A percentile compares a stretch with the other conserved stretches of the same genome.
Evolutionary conservation across 2,888 invertebrate species (phyloP).

Genomic region (Apantesis nais): DNA sequence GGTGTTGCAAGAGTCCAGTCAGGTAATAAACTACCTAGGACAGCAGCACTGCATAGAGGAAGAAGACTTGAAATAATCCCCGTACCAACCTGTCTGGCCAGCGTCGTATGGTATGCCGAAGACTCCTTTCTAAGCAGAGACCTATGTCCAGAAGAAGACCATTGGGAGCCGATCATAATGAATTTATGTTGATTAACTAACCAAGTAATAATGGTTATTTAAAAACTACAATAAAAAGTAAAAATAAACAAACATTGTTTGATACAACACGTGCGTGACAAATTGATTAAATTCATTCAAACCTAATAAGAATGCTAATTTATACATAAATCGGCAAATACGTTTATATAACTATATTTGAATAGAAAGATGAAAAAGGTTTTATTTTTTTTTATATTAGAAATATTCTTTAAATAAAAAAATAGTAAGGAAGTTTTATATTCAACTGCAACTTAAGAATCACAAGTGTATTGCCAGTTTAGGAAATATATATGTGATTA

Average conservation of each 20-base stretch:
- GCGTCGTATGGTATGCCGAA: no score
- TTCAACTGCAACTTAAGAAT: not conserved
- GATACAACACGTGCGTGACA: constrained; percentile 1
- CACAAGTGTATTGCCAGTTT: no score
- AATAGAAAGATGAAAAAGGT: not conserved
- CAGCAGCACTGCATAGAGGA: no score
- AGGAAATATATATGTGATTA: no score
- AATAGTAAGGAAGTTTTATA: not conserved
- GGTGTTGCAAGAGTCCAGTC: no score
- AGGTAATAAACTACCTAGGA: no score
- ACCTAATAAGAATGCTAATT: not conserved
- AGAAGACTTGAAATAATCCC: no score
- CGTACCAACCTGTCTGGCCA: no score
- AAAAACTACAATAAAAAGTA: not conserved
- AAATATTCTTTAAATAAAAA: not conserved
- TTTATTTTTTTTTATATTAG: not conserved
- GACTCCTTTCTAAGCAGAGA: no score
- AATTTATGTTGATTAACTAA: no score
- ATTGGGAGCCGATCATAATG: no score
- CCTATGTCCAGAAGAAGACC: no score
- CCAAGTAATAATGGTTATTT: not conserved
- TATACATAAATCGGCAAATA: not conserved
- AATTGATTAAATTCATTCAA: not conserved
- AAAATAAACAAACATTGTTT: not conserved
- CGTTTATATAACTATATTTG: not conserved